Evolutionary conservation across 2,113 vertebrate genomes (phyloP), one percentile per base, ranked within the genome.

Genomic region (Ciconia boyciana): DNA sequence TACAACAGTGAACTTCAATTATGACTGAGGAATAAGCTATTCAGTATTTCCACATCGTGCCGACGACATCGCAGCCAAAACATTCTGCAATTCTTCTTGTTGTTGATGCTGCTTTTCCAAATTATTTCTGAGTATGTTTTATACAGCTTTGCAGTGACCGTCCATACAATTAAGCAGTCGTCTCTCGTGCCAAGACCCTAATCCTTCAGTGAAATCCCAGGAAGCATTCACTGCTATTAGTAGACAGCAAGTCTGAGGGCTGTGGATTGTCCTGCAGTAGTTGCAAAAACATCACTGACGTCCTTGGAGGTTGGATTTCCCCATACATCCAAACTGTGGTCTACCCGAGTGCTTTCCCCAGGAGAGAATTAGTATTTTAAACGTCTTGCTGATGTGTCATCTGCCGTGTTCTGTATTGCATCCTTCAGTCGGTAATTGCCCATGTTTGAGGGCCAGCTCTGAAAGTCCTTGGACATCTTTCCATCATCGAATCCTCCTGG

Each of bases 321-420:
- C 88, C 41, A 13, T 79, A 10, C 62, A 77, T 90, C 94, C 90
- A 61, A 52, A 88, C 92, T 39, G 71, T 46, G 61, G 83, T 74
- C 91, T 94, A 86, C 74, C 78, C 2, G 10, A 86, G 80, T 3
- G 4, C 96, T 96, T 96, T 95, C 95, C 94, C 89, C 39, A 34
- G 92, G 62, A 91, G 24, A 92, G 87, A 94, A 93, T 95, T 90
- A 52, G 76, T 87, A 52, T 94, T 96, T 97, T 85, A 94, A 84
- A 84, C 96, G 84, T 91, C 96, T 95, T 94, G 95, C 92, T 60
- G 94, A 81, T 86, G 81, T 94, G 78, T 95, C 8, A 52, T 92
- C 94, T 88, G 95, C 95, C 36, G 34, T 82, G 91, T 77, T 97
- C 89, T 88, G 96, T 70, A 71, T 96, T 90, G 79, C 71, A 32